These are phyloP conservation scores for Pseudomyrmex pallidus DNA, from an alignment of 1,140 invertebrate species.

Conservation along the genomic window DNA sequence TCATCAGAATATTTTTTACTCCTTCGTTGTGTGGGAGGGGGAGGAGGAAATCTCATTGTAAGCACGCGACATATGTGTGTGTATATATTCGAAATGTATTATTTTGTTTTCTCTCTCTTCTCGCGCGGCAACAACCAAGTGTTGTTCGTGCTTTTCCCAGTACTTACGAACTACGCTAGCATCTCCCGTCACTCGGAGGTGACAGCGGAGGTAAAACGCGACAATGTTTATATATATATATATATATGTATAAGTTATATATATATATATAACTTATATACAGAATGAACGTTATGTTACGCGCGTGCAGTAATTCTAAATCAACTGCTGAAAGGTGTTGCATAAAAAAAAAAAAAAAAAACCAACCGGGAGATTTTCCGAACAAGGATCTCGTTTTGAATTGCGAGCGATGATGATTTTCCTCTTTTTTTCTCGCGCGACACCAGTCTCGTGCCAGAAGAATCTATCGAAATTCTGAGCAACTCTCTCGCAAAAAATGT, in stretches of 20 bases:
- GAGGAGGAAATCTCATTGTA: no score
- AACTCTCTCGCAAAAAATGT: constrained; percentile 57
- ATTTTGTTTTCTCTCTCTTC: constrained; percentile 59
- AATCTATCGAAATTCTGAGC: constrained; percentile 40
- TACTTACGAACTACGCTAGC: constrained; percentile 50
- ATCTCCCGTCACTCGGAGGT: constrained; percentile 21
- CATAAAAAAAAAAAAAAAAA: neutral
- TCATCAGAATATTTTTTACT: no score
- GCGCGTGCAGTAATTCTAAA: neutral
- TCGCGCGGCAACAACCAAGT: constrained; percentile 26
- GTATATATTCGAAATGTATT: constrained; percentile 10
- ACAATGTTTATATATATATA: constrained; percentile 12
- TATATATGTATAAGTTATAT: neutral
- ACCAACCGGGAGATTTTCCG: neutral
- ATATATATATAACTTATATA: constrained; percentile 16
- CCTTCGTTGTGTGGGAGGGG: no score
- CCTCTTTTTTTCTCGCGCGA: constrained; percentile 29
- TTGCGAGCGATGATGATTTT: neutral
- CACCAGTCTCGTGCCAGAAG: neutral
- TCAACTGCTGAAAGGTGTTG: neutral
- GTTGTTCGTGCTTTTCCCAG: constrained; percentile 55
- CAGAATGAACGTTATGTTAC: neutral
- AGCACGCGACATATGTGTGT: no score
- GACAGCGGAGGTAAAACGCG: constrained; percentile 34
- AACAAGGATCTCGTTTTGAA: no score